These are phyloP conservation scores for Cremastinae sp. DNA, from an alignment of 2,888 invertebrate species.

Conservation along the genomic window DNA sequence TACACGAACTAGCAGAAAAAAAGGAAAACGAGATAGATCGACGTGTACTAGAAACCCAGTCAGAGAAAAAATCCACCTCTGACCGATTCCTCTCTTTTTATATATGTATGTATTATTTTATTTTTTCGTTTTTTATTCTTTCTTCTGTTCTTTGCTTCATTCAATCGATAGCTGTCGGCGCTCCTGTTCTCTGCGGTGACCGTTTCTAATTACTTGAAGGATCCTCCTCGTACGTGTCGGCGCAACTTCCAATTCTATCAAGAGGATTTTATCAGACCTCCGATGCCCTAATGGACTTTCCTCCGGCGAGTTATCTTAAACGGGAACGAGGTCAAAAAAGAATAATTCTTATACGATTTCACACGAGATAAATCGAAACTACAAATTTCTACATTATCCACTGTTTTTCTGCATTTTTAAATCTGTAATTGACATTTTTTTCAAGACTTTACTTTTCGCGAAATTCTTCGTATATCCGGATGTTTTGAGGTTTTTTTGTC, in stretches of 20 bases:
- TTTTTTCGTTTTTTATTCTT: slow-evolving; percentile 8
- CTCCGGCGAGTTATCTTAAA: slow-evolving; percentile 16
- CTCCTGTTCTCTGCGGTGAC: neutral
- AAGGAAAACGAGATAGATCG: slow-evolving; percentile 6
- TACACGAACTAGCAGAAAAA: slow-evolving; percentile 27
- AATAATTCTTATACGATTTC: slow-evolving; percentile 1
- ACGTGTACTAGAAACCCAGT: slow-evolving; percentile 9
- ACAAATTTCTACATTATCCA: no score
- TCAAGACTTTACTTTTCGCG: no score
- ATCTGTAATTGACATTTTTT: no score
- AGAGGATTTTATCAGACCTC: slow-evolving; percentile 32
- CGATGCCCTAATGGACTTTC: slow-evolving; percentile 33
- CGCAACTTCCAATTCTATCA: slow-evolving; percentile 42
- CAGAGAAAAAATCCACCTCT: slow-evolving; percentile 7
- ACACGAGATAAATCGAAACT: no score
- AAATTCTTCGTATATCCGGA: no score
- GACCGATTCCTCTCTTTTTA: neutral
- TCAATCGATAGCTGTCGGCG: no score
- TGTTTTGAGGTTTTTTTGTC: no score
- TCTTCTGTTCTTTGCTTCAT: neutral
- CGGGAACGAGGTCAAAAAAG: slow-evolving; percentile 20
- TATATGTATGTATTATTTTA: slow-evolving; percentile 2
- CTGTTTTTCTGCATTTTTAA: no score
- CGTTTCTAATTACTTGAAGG: slow-evolving; percentile 53
- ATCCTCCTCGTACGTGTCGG: slow-evolving; percentile 44